Percentiles rank a stretch among this genome's conserved stretches.
These are phyloP conservation scores for Phortica magna DNA, from an alignment of 2,888 invertebrate species.

Conservation along the genomic window DNA sequence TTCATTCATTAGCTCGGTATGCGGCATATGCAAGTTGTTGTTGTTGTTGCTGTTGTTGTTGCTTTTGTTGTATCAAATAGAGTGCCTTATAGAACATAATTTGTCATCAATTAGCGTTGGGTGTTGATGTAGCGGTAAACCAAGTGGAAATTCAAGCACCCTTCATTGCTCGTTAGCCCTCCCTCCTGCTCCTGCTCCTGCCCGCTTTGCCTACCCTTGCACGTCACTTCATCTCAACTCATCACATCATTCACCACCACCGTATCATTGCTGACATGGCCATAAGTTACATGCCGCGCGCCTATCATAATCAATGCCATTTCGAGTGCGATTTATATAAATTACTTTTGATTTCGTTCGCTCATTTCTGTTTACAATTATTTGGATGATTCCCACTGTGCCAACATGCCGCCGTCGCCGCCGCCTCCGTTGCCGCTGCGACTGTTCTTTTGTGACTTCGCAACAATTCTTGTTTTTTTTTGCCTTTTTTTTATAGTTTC, in stretches of 20 bases:
- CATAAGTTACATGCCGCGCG: slow-evolving; percentile 17
- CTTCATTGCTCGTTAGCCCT: slow-evolving; percentile 33
- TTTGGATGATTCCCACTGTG: slow-evolving; percentile 21
- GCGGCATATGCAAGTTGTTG: slow-evolving; percentile 17
- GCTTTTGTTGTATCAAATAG: slow-evolving; percentile 40
- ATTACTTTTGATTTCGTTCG: slow-evolving; percentile 18
- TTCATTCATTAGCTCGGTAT: slow-evolving; percentile 17
- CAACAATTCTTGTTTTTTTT: not conserved
- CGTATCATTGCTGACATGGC: not conserved
- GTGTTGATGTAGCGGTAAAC: slow-evolving; percentile 72
- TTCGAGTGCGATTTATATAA: slow-evolving; percentile 9
- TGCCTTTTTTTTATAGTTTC: slow-evolving; percentile 2
- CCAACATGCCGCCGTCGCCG: not conserved
- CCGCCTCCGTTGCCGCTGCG: not conserved
- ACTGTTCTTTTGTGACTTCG: not conserved
- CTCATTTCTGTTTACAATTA: not conserved
- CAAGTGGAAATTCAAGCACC: slow-evolving; percentile 65
- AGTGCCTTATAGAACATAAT: slow-evolving; percentile 60
- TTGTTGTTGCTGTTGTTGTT: slow-evolving; percentile 11
- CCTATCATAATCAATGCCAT: slow-evolving; percentile 23
- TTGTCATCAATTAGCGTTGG: slow-evolving; percentile 73
- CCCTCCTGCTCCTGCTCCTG: not conserved
- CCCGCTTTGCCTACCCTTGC: not conserved
- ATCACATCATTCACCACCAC: no score
- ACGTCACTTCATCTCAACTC: no score